Evolutionary conservation across 2,797 vertebrate species (phyloP).

Genomic region (Cossypha polioptera): DNA sequence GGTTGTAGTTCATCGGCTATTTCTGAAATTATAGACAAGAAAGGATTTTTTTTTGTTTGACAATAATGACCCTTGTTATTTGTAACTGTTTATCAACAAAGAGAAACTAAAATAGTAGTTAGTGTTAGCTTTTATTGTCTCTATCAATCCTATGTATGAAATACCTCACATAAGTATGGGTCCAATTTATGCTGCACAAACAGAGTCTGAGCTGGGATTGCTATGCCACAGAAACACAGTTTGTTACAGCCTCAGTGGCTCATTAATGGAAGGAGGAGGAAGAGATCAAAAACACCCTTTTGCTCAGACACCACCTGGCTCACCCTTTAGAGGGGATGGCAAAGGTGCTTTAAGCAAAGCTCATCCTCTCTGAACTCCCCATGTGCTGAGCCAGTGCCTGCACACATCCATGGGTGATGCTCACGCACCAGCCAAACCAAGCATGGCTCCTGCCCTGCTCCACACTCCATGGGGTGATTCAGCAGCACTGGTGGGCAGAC

Average conservation of each 20-base stretch:
- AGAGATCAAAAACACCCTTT: not conserved
- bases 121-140: not conserved
- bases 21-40: not conserved
- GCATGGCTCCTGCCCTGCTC: not conserved
- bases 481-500: rapidly evolving
- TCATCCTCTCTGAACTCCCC: not conserved
- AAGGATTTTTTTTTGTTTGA: not conserved
- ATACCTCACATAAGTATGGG: not conserved
- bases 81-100: not conserved
- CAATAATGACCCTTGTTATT: not conserved
- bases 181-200: not conserved
- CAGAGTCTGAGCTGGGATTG: not conserved
- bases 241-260: not conserved
- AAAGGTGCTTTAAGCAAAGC: not conserved
- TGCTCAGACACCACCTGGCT: not conserved
- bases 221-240: not conserved
- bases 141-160: not conserved
- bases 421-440: not conserved
- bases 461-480: rapidly evolving
- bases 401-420: not conserved
- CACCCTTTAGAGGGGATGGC: not conserved
- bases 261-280: not conserved
- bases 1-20: not conserved
- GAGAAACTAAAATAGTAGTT: not conserved
- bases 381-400: not conserved